Conservation (phyloP, 2,797 vertebrate genomes). For the Atherinosoma microstoma region DNA sequence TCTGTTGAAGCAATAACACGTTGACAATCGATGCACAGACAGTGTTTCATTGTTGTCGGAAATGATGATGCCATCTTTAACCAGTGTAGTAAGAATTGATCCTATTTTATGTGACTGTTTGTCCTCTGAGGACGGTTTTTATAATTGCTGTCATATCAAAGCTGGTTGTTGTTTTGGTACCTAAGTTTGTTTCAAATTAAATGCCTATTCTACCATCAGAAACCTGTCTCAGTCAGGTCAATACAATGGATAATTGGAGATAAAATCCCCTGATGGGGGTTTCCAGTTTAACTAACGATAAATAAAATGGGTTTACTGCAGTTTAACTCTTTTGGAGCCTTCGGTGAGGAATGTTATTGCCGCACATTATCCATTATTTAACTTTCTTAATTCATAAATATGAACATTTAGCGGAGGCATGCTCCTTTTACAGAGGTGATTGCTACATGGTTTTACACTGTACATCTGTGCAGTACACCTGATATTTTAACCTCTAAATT, state of each 20-base stretch:
- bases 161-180: conserved; percentile 81
- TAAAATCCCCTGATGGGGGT: not conserved
- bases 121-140: conserved; percentile 49
- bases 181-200: conserved; percentile 81
- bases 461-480: not conserved
- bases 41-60: conserved; percentile 65
- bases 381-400: not conserved
- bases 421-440: not conserved
- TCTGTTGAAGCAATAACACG: conserved; percentile 85
- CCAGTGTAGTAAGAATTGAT: conserved; percentile 70
- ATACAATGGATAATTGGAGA: conserved; percentile 20
- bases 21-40: conserved; percentile 83
- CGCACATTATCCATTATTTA: conserved; percentile 3
- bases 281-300: conserved; percentile 9
- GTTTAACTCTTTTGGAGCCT: not conserved
- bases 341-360: not conserved
- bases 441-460: not conserved
- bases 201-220: conserved; percentile 71
- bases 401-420: not conserved
- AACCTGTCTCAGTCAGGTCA: conserved; percentile 63
- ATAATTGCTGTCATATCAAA: conserved; percentile 73
- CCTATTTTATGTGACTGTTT: conserved; percentile 67
- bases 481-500: not conserved
- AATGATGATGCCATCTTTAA: conserved; percentile 60
- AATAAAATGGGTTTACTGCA: conserved; percentile 1